Evolutionary conservation across 2,113 vertebrate genomes (phyloP), one percentile per base, ranked within the genome.

Genomic region (Crotalus viridis): DNA sequence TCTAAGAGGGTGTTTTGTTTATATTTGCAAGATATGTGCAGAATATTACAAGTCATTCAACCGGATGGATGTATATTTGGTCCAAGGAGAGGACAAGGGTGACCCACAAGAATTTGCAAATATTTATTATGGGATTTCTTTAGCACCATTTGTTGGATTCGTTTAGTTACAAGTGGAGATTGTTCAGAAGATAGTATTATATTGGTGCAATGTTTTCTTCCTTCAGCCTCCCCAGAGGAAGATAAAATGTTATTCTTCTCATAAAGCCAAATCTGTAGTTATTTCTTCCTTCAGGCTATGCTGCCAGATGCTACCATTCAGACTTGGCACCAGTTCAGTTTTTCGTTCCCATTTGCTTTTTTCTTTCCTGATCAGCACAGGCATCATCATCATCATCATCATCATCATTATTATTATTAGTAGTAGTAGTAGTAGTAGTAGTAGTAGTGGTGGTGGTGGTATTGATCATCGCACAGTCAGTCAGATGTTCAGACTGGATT

Each of bases 291-390:
- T 88, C 92, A 89, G 94, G 93, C 93, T 90, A 74, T 33, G 26
- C 48, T 94, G 95, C 94, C 95, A 96, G 94, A 96, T 96, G 95
- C 94, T 89, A 90, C 57, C 92, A 69, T 93, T 94, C 92, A 88
- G 43, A 64, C 93, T 91, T 95, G 96, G 96, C 96, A 94, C 54
- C 56, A 28, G 92, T 48, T 96, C 94, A 93, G 52, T 59, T 94
- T 91, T 94, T 93, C 52, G 46, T 95, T 95, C 96, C 92, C 93
- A 91, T 96, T 94, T 93, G 61, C 92, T 93, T 94, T 91, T 92
- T 95, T 92, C 95, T 95, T 94, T 91, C 94, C 91, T 19, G 86
- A 87, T 96, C 93, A 92, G 95, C 0, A 57, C 89, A 93, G 94
- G 94, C 19, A 91, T 54, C 1, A 69, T 69, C 1, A 69, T 69